Evolutionary conservation across 2,113 vertebrate species (phyloP), one percentile per base, ranked within the genome.

Genomic region (Abramis brama): DNA sequence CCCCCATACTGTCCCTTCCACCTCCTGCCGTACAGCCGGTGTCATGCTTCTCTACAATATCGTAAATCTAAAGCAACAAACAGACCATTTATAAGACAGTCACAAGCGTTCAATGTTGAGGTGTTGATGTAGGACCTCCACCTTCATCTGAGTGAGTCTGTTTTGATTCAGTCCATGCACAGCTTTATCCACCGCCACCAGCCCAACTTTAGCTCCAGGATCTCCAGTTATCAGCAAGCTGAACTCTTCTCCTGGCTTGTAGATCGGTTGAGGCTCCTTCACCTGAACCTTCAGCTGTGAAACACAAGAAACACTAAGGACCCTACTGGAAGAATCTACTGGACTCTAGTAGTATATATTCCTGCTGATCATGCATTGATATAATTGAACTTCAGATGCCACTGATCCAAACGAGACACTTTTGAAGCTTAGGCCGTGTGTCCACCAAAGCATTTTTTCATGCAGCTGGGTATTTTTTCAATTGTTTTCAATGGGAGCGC

Each of bases 121-220:
- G 3, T 45, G 74, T 12, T 47, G 39, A 47, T 30, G 23, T 43
- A 25, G 7, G 0, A 64, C 33, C 12, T 50, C 55, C 43, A 94
- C 94, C 93, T 94, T 94, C 11, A 79, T 90, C 82, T 94, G 94
- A 9, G 93, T 94, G 57, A 95, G 88, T 82, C 86, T 90, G 86
- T 91, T 85, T 85, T 94, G 94, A 88, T 91, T 94, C 55, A 95
- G 84, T 21, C 88, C 82, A 39, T 91, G 92, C 33, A 95, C 90
- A 27, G 89, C 94, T 39, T 94, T 95, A 87, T 94, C 93, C 87
- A 94, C 90, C 0, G 91, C 92, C 15, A 94, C 89, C n/a, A 95
- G 88, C 2, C 92, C 92, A 74, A 94, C 92, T 21, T 85, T 89
- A 60, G 94, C 93, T 9, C 78, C 90, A 10, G 93, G 73, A 39